A percentile compares a stretch with the other conserved stretches of the same genome.
Evolutionary conservation across 23 tunicate species (phyloP).

Genomic region (Aplidium turbinatum): DNA sequence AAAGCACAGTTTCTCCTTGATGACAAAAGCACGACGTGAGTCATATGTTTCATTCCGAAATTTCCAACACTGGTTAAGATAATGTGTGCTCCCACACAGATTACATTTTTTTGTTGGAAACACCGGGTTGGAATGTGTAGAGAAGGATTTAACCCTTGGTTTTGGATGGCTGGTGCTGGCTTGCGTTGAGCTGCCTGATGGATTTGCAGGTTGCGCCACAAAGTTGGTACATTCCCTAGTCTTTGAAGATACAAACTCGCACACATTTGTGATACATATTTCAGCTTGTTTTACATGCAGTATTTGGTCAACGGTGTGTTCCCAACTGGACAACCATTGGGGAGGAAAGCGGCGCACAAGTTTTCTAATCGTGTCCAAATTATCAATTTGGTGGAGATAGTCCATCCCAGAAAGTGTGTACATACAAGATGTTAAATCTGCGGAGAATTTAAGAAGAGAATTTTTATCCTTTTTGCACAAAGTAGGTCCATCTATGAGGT

Average conservation of each 20-base stretch:
- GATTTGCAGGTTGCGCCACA: not conserved
- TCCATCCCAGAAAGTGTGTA: constrained; percentile 6
- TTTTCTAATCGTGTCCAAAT: constrained; percentile 22
- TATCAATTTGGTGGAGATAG: constrained; percentile 26
- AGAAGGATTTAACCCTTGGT: not conserved
- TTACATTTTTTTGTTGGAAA: not conserved
- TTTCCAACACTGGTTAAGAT: constrained; percentile 4
- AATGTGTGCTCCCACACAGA: not conserved
- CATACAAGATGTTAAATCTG: constrained; percentile 16
- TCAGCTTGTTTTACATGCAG: constrained; percentile 13
- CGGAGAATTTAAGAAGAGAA: constrained; percentile 3
- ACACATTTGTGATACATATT: constrained; percentile 14
- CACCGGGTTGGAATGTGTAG: not conserved
- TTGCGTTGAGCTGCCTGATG: not conserved
- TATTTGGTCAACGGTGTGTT: constrained; percentile 2
- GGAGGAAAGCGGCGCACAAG: constrained; percentile 17
- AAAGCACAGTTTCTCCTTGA: not conserved
- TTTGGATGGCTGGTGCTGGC: no score
- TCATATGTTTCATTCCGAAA: not conserved
- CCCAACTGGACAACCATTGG: constrained; percentile 8
- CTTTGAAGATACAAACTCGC: constrained; percentile 5
- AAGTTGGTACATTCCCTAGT: constrained; percentile 17
- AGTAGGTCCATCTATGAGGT: constrained; percentile 10
- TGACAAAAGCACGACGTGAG: constrained; percentile 4
- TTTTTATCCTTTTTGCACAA: constrained; percentile 2